Percentiles rank a stretch among this genome's conserved stretches.
Conservation (phyloP, 2,113 vertebrate genomes). For the Vombatus ursinus region DNA sequence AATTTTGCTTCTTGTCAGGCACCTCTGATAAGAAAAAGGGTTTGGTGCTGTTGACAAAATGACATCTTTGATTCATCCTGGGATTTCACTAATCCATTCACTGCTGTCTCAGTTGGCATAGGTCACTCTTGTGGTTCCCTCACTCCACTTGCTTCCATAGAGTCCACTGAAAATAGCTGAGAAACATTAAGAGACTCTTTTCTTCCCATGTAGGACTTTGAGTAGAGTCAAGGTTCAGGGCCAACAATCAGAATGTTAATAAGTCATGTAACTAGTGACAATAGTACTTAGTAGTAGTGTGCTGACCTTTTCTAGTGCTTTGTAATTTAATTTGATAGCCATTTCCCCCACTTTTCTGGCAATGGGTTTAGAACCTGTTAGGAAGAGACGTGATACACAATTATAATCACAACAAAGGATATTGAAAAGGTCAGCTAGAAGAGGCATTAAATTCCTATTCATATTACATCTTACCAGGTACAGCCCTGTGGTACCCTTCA, state of each 20-base stretch:
- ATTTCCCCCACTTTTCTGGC: slow-evolving; percentile 62
- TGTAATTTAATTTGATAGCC: slow-evolving; percentile 53
- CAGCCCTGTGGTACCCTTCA: slow-evolving; percentile 20
- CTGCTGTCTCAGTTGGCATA: neutral
- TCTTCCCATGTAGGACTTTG: slow-evolving; percentile 46
- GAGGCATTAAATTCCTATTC: slow-evolving; percentile 61
- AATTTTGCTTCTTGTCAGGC: neutral
- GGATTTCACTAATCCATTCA: neutral
- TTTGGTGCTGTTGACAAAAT: neutral
- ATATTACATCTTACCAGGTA: slow-evolving; percentile 4
- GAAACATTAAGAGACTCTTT: slow-evolving; percentile 28
- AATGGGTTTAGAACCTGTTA: slow-evolving; percentile 66
- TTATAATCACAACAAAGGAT: slow-evolving; percentile 24
- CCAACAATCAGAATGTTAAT: slow-evolving; percentile 46
- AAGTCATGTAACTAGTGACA: slow-evolving; percentile 27
- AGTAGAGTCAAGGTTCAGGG: slow-evolving; percentile 47
- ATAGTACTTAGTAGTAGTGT: slow-evolving; percentile 63
- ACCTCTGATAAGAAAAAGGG: neutral
- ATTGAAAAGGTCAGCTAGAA: slow-evolving; percentile 54
- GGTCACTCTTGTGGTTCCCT: slow-evolving; percentile 5
- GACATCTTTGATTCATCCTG: neutral
- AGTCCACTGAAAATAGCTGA: slow-evolving; percentile 27
- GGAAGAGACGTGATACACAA: slow-evolving; percentile 21
- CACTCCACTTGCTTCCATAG: neutral
- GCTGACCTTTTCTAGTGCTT: slow-evolving; percentile 72